Percentiles rank a stretch among this genome's conserved stretches.
phyloP scores from a whole-genome alignment of 2,113 vertebrate genomes.

The Anolis sagrei region DNA sequence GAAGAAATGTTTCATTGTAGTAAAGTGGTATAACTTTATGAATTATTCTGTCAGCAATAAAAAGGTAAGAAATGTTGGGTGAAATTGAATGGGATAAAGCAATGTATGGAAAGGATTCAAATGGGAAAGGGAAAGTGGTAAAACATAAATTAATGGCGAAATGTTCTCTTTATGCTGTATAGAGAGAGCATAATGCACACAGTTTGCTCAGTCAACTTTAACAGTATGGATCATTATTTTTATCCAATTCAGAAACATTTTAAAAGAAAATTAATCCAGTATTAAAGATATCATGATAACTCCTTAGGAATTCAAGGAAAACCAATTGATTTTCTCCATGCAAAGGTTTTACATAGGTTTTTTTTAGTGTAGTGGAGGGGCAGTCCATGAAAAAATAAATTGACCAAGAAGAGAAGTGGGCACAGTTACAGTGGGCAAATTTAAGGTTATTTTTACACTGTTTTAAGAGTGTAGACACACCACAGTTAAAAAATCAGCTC shows the following conservation, averaged over 20 bases:
- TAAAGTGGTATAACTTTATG: slow-evolving; percentile 63
- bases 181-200: not conserved
- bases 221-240: slow-evolving; percentile 15
- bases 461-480: too few species aligned
- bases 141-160: slow-evolving; percentile 56
- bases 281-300: not conserved
- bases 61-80: slow-evolving; percentile 73
- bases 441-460: too few species aligned
- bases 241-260: slow-evolving; percentile 10
- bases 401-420: too few species aligned
- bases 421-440: too few species aligned
- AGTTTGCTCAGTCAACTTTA: slow-evolving; percentile 17
- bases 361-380: not conserved
- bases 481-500: too few species aligned
- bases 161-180: slow-evolving; percentile 6
- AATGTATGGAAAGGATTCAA: slow-evolving; percentile 58
- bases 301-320: not conserved
- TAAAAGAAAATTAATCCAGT: slow-evolving; percentile 20
- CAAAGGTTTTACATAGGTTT: not conserved
- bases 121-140: slow-evolving; percentile 59
- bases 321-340: not conserved
- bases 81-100: slow-evolving; percentile 73
- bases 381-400: not conserved
- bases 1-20: slow-evolving; percentile 65
- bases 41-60: slow-evolving; percentile 72